Conservation (phyloP, 2,888 invertebrate genomes). For the Brachypterus glaber region DNA sequence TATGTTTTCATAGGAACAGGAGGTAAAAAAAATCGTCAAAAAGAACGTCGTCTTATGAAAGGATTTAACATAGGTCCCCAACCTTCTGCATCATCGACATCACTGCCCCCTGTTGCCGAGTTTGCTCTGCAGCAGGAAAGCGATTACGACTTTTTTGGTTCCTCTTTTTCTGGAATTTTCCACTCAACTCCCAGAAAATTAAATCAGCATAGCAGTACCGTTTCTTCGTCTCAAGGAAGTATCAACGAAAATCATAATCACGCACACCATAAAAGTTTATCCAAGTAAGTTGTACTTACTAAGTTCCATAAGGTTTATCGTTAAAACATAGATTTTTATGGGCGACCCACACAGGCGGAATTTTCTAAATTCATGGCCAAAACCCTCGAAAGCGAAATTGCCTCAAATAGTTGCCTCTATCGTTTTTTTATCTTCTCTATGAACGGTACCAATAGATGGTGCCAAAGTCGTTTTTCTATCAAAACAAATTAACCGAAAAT, state of each 20-base stretch:
- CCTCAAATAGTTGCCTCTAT: no score
- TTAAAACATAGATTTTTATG: no score
- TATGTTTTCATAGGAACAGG: constrained; percentile 56
- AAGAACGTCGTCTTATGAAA: constrained; percentile 87
- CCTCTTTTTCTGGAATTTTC: constrained; percentile 62
- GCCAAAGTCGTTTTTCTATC: no score
- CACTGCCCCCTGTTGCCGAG: constrained; percentile 67
- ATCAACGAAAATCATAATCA: constrained; percentile 37
- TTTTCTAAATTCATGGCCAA: no score
- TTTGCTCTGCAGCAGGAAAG: constrained; percentile 57
- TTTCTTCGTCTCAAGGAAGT: constrained; percentile 40
- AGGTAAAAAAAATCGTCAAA: constrained; percentile 88
- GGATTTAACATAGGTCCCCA: constrained; percentile 84
- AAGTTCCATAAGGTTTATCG: no score
- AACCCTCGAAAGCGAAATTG: no score
- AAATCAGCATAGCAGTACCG: constrained; percentile 39
- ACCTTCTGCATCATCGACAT: constrained; percentile 49
- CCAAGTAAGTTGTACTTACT: no score
- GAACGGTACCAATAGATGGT: no score
- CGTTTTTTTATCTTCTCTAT: no score
- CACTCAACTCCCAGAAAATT: constrained; percentile 45
- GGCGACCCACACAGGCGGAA: no score
- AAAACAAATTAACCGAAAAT: no score
- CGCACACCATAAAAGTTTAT: constrained; percentile 18
- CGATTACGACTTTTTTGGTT: constrained; percentile 55